phyloP scores from a whole-genome alignment of 2,113 vertebrate species.

The Trogon surrucura region DNA sequence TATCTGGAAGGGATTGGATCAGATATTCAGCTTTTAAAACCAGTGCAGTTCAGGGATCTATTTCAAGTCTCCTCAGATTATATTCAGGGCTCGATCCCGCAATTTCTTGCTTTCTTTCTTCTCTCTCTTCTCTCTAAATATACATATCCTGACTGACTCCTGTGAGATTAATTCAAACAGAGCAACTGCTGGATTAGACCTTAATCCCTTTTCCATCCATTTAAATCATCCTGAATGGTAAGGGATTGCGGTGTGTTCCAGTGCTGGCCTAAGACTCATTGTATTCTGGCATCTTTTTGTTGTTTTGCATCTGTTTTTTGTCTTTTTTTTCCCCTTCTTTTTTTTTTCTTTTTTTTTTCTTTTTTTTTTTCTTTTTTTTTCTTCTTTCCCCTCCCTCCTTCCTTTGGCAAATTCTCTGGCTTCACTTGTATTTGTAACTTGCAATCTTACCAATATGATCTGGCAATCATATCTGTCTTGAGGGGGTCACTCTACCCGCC shows the following conservation, averaged over 20 bases:
- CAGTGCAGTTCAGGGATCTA: not conserved
- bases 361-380: not conserved
- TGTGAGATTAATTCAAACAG: constrained; percentile 30
- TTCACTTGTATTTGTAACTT: not conserved
- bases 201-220: constrained; percentile 56
- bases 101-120: not conserved
- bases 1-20: not conserved
- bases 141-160: constrained; percentile 16
- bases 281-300: constrained; percentile 38
- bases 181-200: constrained; percentile 49
- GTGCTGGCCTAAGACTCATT: not conserved
- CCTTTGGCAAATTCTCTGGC: not conserved
- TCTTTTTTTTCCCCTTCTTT: not conserved
- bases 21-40: not conserved
- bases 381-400: not conserved
- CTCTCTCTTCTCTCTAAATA: not conserved
- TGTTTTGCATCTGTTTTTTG: constrained; percentile 34
- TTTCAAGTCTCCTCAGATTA: not conserved
- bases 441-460: not conserved
- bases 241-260: not conserved
- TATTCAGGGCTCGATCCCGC: not conserved
- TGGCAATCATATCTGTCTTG: constrained; percentile 14
- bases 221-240: constrained; percentile 30
- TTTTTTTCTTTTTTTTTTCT: not conserved
- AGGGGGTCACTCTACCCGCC: not conserved